Percentiles rank a stretch among this genome's conserved stretches.
These are phyloP conservation scores for Cossypha dichroa DNA, from an alignment of 2,797 vertebrate species.

Conservation along the genomic window DNA sequence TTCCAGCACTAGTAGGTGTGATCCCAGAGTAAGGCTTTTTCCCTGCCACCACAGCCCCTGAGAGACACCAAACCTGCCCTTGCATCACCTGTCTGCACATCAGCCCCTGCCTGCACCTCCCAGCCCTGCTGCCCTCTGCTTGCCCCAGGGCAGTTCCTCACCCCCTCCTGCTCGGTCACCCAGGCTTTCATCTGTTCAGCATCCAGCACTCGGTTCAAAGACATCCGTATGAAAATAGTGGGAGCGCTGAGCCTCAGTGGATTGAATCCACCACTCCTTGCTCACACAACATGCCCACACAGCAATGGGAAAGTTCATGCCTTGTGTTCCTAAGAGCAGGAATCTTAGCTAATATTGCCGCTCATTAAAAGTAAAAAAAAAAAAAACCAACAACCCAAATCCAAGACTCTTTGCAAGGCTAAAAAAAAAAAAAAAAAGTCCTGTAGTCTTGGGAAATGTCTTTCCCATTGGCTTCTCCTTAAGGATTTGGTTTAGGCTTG, in stretches of 20 bases:
- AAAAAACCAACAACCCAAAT: neutral
- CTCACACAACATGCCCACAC: neutral
- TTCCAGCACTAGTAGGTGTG: neutral
- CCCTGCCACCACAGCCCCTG: neutral
- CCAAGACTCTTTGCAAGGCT: neutral
- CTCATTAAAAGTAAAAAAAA: neutral
- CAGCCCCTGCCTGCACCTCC: neutral
- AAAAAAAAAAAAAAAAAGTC: neutral
- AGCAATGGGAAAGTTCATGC: neutral
- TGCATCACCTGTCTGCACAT: neutral
- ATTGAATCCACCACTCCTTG: neutral
- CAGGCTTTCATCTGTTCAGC: neutral
- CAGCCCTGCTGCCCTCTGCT: accelerated
- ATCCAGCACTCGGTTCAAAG: neutral
- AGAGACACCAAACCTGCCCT: neutral
- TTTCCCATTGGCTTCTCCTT: conserved; percentile 44
- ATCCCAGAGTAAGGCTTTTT: neutral
- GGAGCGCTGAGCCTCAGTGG: neutral
- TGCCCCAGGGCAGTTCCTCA: accelerated
- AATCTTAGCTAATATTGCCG: neutral
- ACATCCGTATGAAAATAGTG: neutral
- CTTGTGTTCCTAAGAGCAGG: neutral
- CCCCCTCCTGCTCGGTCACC: neutral
- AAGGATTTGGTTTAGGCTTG: conserved; percentile 50
- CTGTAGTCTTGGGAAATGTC: conserved; percentile 21